These are phyloP conservation scores for crab-eating macaque (Macaca fascicularis) DNA, from an alignment of 2,113 vertebrate species.

Conservation along the genomic window DNA sequence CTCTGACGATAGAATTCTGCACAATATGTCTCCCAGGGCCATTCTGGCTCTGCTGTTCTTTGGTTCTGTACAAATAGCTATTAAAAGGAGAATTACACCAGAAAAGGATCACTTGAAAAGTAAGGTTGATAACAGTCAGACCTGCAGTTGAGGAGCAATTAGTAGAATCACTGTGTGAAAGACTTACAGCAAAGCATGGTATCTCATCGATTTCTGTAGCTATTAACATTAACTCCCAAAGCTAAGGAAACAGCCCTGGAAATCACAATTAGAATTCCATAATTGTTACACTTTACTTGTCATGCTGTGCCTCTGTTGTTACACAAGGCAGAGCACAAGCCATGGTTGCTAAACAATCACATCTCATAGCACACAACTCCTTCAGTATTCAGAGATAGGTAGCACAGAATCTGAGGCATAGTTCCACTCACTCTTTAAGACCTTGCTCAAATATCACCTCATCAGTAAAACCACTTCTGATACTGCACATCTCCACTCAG, in stretches of 20 bases:
- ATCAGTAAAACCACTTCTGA: not conserved
- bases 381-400: not conserved
- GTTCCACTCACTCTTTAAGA: not conserved
- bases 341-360: not conserved
- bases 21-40: not conserved
- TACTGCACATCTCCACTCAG: not conserved
- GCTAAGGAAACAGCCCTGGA: conserved; percentile 10
- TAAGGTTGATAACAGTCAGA: conserved; percentile 26
- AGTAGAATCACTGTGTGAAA: conserved; percentile 39
- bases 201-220: conserved; percentile 51
- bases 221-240: conserved; percentile 18
- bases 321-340: not conserved
- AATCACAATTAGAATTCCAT: not conserved
- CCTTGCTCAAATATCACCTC: not conserved
- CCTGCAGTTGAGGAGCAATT: conserved; percentile 19
- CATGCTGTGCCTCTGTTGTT: not conserved
- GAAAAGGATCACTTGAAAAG: not conserved
- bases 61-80: conserved; percentile 48
- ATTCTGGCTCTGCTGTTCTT: not conserved
- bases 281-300: not conserved
- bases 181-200: conserved; percentile 16
- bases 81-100: conserved; percentile 41
- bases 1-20: conserved; percentile 11
- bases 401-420: no score
- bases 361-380: not conserved